Conservation (phyloP, 2,888 invertebrate genomes). For the Coelopa pilipes region DNA sequence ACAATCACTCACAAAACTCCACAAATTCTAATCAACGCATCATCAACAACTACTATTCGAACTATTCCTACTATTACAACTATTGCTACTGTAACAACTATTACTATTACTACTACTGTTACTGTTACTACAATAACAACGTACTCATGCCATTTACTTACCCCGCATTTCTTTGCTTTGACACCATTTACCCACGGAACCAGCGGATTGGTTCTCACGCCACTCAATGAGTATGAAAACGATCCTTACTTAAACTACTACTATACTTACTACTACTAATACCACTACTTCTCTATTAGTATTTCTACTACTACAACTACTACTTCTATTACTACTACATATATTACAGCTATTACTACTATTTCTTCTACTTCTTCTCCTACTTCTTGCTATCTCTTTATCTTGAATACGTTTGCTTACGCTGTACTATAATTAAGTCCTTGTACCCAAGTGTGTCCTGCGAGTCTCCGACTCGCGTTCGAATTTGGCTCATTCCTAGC, state of each 20-base stretch:
- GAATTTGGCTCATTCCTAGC: too few relatives aligned
- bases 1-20: conserved; percentile 16
- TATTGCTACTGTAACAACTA: conserved; percentile 43
- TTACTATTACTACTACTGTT: conserved; percentile 43
- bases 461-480: too few relatives aligned
- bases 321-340: conserved; percentile 17
- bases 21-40: conserved; percentile 27
- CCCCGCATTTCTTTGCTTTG: conserved; percentile 25
- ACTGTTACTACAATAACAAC: conserved; percentile 30
- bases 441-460: too few relatives aligned
- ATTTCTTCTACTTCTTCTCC: too few relatives aligned
- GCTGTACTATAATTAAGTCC: too few relatives aligned
- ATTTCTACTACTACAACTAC: conserved; percentile 9
- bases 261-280: conserved; percentile 16
- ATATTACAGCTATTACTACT: conserved; percentile 8
- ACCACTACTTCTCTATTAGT: background rate
- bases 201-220: conserved; percentile 66
- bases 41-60: conserved; percentile 39
- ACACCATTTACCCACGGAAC: conserved; percentile 45
- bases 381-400: too few relatives aligned
- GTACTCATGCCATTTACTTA: conserved; percentile 41
- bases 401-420: too few relatives aligned
- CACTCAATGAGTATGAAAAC: conserved; percentile 65
- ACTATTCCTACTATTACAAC: conserved; percentile 27
- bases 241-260: conserved; percentile 25